Evolutionary conservation across 2,797 vertebrate species (phyloP).

Genomic region (Hippopotamyrus pictus): DNA sequence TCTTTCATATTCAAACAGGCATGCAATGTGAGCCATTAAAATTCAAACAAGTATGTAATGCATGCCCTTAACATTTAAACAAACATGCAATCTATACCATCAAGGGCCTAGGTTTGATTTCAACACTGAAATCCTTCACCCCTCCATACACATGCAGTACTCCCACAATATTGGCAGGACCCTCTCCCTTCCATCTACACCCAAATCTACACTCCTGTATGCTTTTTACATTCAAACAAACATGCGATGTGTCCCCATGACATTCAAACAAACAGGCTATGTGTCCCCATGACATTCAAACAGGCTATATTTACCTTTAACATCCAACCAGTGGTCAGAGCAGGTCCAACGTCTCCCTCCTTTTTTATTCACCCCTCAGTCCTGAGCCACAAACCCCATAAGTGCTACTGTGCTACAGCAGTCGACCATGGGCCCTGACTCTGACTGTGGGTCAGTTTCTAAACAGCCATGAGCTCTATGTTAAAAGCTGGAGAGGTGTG

Average conservation of each 20-base stretch:
- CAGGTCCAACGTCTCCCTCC: neutral
- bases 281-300: neutral
- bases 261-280: neutral
- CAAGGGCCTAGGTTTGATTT: neutral
- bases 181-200: neutral
- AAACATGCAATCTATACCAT: neutral
- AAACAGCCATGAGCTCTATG: neutral
- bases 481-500: neutral
- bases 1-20: neutral
- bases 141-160: neutral
- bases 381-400: neutral
- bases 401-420: neutral
- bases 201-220: neutral
- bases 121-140: neutral
- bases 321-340: neutral
- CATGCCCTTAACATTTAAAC: neutral
- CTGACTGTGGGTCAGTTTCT: neutral
- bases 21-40: neutral
- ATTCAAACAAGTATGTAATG: neutral
- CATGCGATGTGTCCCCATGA: neutral
- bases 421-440: neutral
- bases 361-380: neutral
- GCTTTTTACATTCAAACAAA: neutral
- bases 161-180: neutral
- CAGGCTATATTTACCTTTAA: neutral